Evolutionary conservation across 2,888 invertebrate species (phyloP), one percentile per base, ranked within the genome.

Genomic region (Pseudococcus viburni): DNA sequence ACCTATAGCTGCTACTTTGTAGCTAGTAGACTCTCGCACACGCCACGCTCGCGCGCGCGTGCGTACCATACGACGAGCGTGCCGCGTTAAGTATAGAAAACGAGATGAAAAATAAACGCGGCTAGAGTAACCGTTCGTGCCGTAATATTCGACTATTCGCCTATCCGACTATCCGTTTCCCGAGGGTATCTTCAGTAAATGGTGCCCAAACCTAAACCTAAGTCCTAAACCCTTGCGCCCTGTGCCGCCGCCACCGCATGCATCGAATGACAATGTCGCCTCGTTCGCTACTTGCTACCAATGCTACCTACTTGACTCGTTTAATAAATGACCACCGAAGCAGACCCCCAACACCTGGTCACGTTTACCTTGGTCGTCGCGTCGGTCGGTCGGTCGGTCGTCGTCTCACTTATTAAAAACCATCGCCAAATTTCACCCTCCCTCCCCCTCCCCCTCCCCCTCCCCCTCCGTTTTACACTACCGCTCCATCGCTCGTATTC

Each of bases 401-500:
- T 33, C 73, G 73, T 73, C 73, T 73, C 33, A 15, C 33, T 73
- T 73, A 73, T 73, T 73, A 73, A 73, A 73, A 73, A 73, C 73
- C 73, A 19, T 33, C 73, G 26, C 39, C 17, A 6, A 73, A 73
- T 22, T 64, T 64, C 22, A 64, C 64, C 22, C 1, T 33, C 26
- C 26, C 26, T 3, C 26, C 22, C 11, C 64, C 19, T 64, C 15
- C 22, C 11, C 22, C 64, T 8, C 22, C 15, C 22, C 11, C 22
- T 22, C 19, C 22, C 11, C 22, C 19, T 64, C 15, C 19, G 59
- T 19, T n/a, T 5, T 39, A n/a, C n/a, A n/a, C n/a, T n/a, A n/a
- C 39, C 5, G 48, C 48, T 8, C 48, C 55, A n/a, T 55, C 51
- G 17, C 7, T 17, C 55, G 48, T 15, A 51, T 51, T 12, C 5